A percentile compares a stretch with the other conserved stretches of the same genome.
These are phyloP conservation scores for Procambarus clarkii DNA, from an alignment of 1,140 invertebrate genomes.

Conservation along the genomic window DNA sequence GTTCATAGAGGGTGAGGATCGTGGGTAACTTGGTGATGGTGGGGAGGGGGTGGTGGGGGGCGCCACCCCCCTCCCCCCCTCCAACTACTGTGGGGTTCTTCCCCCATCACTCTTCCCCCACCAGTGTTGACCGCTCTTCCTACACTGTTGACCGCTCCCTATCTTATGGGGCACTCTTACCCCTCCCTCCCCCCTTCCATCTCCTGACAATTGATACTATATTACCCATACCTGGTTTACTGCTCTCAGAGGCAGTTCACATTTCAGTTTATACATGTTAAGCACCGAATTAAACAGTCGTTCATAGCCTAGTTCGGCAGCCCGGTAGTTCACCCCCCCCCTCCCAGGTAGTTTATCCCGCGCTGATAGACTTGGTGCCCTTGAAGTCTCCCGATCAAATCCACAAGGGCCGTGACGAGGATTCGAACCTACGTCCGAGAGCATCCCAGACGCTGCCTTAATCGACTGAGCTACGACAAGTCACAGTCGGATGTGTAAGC, in stretches of 20 bases:
- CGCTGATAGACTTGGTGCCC: background rate
- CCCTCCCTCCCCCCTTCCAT: background rate
- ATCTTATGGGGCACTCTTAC: too few species aligned
- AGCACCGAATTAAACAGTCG: background rate
- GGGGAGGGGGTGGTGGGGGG: too few species aligned
- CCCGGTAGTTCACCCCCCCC: background rate
- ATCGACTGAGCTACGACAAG: background rate
- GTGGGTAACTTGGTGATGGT: too few species aligned
- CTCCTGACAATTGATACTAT: background rate
- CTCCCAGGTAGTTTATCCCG: background rate
- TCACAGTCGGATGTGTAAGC: background rate
- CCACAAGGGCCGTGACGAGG: too few species aligned
- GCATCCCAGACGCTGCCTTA: too few species aligned
- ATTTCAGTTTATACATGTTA: background rate
- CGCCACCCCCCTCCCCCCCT: too few species aligned
- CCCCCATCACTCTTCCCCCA: too few species aligned
- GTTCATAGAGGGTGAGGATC: too few species aligned
- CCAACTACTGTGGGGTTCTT: too few species aligned
- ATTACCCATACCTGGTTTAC: background rate
- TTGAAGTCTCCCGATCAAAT: background rate
- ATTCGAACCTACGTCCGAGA: too few species aligned
- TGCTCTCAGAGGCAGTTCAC: background rate
- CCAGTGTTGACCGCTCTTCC: too few species aligned
- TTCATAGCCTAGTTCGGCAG: background rate
- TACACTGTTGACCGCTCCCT: too few species aligned